A percentile compares a stretch with the other conserved stretches of the same genome.
Evolutionary conservation across 2,797 vertebrate genomes (phyloP).

Genomic region (Xenops minutus): DNA sequence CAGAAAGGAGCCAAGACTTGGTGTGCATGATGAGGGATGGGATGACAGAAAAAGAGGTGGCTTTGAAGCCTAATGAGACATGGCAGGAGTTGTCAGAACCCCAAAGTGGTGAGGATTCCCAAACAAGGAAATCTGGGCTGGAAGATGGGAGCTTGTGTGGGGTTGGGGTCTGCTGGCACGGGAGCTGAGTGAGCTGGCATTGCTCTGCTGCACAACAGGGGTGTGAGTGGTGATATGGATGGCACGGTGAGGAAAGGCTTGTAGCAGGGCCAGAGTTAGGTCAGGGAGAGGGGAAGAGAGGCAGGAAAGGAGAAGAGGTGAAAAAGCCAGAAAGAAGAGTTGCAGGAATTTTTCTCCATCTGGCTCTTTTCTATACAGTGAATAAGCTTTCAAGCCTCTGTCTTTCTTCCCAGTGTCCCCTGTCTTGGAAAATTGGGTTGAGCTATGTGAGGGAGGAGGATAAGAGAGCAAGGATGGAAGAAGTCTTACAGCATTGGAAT

Average conservation of each 20-base stretch:
- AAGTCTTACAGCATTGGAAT: constrained; percentile 27
- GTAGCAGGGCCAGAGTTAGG: background rate
- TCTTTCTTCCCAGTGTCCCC: background rate
- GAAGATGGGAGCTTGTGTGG: background rate
- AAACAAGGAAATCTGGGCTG: background rate
- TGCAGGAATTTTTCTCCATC: background rate
- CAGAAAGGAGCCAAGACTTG: background rate
- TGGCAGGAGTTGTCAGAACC: background rate
- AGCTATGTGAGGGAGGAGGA: background rate
- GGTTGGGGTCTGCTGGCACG: background rate
- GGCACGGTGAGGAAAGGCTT: background rate
- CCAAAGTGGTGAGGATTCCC: background rate
- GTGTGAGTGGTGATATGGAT: background rate
- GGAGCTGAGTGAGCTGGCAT: background rate
- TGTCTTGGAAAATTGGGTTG: constrained; percentile 13
- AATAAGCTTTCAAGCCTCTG: background rate
- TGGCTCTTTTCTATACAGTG: background rate
- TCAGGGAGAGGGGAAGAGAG: background rate
- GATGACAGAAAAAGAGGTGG: background rate
- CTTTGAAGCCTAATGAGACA: background rate
- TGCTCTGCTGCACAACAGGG: accelerated
- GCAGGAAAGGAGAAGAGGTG: background rate
- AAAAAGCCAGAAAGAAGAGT: background rate
- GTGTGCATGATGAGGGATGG: too few species aligned
- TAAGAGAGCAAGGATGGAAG: background rate